A percentile compares a stretch with the other conserved stretches of the same genome.
phyloP scores from a whole-genome alignment of 2,888 invertebrate species.

The Micoletzkya japonica region DNA sequence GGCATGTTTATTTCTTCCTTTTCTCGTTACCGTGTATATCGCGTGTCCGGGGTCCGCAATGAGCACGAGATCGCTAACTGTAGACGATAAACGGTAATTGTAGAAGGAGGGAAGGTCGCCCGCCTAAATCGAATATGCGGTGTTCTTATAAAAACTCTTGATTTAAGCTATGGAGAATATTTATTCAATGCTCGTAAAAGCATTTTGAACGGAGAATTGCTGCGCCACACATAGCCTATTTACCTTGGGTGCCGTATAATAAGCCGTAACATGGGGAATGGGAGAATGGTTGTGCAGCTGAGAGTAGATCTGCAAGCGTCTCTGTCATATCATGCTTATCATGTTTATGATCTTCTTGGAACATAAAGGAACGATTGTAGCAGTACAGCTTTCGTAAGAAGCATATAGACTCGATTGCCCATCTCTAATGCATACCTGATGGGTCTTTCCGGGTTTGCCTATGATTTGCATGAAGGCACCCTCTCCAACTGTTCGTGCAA shows the following conservation, averaged over 20 bases:
- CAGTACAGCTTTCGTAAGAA: too few relatives aligned
- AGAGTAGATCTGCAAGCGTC: slow-evolving; percentile 39
- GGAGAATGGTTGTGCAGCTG: slow-evolving; percentile 42
- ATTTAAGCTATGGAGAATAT: too few relatives aligned
- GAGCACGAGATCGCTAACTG: slow-evolving; percentile 20
- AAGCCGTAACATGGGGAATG: slow-evolving; percentile 47
- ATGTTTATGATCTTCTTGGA: too few relatives aligned
- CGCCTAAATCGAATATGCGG: not conserved
- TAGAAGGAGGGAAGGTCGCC: slow-evolving; percentile 39
- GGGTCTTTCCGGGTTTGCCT: slow-evolving; percentile 45
- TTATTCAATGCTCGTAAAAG: too few relatives aligned
- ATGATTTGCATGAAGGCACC: slow-evolving; percentile 49
- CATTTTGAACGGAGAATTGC: not conserved
- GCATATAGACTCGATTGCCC: too few relatives aligned
- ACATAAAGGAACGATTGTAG: not conserved
- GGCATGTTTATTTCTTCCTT: too few relatives aligned
- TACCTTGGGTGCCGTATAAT: slow-evolving; percentile 43
- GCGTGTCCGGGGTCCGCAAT: slow-evolving; percentile 30
- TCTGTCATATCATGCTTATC: too few relatives aligned
- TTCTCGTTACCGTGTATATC: slow-evolving; percentile 46
- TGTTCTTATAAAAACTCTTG: too few relatives aligned
- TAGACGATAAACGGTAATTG: slow-evolving; percentile 34
- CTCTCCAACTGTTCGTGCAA: slow-evolving; percentile 44
- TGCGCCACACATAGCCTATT: not conserved
- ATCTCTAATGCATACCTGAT: too few relatives aligned